Base-by-base conservation (phyloP, 53 echinoderm and acorn worm species). In the Holothuria scabra region DNA sequence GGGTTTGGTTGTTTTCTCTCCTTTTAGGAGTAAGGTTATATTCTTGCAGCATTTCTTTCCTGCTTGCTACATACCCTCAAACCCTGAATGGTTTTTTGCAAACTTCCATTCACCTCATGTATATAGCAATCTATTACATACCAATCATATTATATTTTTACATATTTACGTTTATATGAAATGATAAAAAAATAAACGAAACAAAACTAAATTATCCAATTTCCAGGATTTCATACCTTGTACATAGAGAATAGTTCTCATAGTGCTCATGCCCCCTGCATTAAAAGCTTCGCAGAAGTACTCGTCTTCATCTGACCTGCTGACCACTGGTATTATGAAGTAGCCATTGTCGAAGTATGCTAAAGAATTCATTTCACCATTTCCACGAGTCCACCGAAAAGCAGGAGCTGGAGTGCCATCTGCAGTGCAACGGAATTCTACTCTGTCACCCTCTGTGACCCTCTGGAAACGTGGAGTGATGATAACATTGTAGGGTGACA, bases 221-320 rank as follows among this genome's bases (percentile, higher is more conserved):
- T n/a, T 22, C 1, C 18, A 18, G 26, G 0, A 26, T 20, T 5
- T 87, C 90, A 88, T 83, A 96, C 96, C 93, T 59, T 62, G 49
- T 74, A 96, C 96, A 68, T 96, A 96, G 33, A 96, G 81, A 20
- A 96, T 93, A 1, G 91, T 90, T 14, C 96, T 85, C 23, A 89
- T 81, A 21, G 86, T 79, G 0, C 83, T 66, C 31, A 85, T 87
- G 8, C 96, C 96, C 11, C 87, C 96, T 2, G 83, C 65, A 71
- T 96, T 96, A 65, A 85, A 74, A 1, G 88, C 96, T 67, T 96
- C 93, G 46, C 96, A 96, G 88, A 85, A 90, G 35, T 96, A 96
- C 76, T 96, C 96, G 0, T 91, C 96, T 60, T 96, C 96, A 60
- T 96, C 93, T 0, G 84, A 56, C 31, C 88, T 58, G 29, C 86